Percentiles rank a stretch among this genome's conserved stretches.
Conservation (phyloP, 2,113 vertebrate species). For the Onychostoma macrolepis region DNA sequence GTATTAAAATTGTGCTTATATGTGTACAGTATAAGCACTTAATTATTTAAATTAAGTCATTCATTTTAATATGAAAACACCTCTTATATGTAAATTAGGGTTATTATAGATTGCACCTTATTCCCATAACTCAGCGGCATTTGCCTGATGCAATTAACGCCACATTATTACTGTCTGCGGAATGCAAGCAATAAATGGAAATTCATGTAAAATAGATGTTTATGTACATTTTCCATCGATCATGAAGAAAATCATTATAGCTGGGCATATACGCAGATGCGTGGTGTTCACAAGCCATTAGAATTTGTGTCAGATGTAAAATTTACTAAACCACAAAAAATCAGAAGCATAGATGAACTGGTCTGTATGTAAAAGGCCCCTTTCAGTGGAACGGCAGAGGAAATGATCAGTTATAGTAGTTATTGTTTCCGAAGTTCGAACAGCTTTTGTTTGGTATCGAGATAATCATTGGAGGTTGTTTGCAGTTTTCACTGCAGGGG, state of each 20-base stretch:
- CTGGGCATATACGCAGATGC: not conserved
- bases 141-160: not conserved
- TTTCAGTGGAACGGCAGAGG: not conserved
- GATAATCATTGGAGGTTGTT: constrained; percentile 2
- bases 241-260: not conserved
- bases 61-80: not conserved
- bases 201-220: not conserved
- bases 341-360: not conserved
- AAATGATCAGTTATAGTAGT: not conserved
- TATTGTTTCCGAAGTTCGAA: not conserved
- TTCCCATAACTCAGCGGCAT: not conserved
- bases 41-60: not conserved
- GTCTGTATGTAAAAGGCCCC: not conserved
- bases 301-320: not conserved
- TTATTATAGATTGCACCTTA: not conserved
- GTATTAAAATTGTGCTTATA: not conserved
- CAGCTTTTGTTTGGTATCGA: constrained; percentile 8
- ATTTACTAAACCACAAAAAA: not conserved
- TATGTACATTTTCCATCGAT: not conserved
- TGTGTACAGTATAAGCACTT: not conserved
- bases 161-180: not conserved
- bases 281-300: not conserved
- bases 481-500: constrained; percentile 11
- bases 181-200: not conserved
- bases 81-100: not conserved